Base-by-base conservation (phyloP, 2,888 invertebrate species). In the Netelia virgata region DNA sequence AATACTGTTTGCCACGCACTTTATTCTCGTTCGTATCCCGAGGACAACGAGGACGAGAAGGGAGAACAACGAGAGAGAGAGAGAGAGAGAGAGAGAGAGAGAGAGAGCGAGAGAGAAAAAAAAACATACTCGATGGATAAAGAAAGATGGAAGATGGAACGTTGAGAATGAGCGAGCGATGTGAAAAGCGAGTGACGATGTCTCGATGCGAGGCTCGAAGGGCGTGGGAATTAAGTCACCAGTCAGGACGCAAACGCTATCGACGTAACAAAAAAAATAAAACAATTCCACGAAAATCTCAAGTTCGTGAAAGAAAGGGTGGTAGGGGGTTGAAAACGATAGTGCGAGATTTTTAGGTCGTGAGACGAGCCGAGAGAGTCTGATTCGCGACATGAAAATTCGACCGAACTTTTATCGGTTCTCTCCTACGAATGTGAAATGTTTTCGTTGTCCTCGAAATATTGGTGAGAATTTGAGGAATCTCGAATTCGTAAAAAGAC, bases 211-310 rank as follows among this genome's bases (percentile, higher is more conserved):
- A 23, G 68, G 68, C 64, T 72, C 16, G 18, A n/a, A 57, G 18
- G 85, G 83, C 87, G 87, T 87, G 88, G 88, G 89, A 89, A 90
- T 88, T 88, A 88, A 88, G 88, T 89, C 89, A 89, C 88, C 88
- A 88, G 88, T 88, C 89, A 88, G 85, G 41, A 36, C 36, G 9
- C 14, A 64, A 83, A 74, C 66, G 84, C 78, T 85, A 88, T 88
- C 88, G 87, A 87, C 81, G 76, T 68, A 68, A 83, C 80, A 1
- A 23, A 23, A 86, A 81, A 87, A 88, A 83, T 80, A 86, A 81
- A 87, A 88, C 87, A 88, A 87, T 85, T 81, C 74, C 81, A 69
- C 61, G 86, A 88, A 88, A 90, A 63, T 36, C 63, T 89, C 88
- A 85, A 88, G 82, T 82, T 77, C 72, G 81, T 77, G 61, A 20